These are phyloP conservation scores for Phylloscopus trochilus DNA, from an alignment of 2,113 vertebrate genomes.

Conservation along the genomic window DNA sequence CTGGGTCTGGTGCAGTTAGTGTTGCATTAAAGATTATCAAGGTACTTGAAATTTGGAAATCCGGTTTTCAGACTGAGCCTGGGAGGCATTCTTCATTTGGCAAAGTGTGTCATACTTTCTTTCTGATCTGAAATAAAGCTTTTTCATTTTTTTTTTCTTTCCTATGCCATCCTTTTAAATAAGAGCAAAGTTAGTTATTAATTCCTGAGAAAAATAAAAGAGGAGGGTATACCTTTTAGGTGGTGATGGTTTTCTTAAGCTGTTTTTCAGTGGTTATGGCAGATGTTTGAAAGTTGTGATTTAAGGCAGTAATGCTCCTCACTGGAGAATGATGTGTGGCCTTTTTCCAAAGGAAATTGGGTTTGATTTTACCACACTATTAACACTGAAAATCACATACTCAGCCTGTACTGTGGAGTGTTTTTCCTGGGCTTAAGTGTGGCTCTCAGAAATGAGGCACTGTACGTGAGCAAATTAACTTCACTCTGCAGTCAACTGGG, in stretches of 20 bases:
- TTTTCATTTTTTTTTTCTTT: neutral
- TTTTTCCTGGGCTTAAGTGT: slow-evolving; percentile 23
- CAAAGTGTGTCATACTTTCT: neutral
- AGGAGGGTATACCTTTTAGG: neutral
- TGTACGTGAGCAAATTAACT: neutral
- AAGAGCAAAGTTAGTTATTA: neutral
- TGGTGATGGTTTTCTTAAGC: neutral
- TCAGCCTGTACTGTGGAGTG: neutral
- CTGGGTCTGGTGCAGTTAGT: neutral
- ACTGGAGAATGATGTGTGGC: neutral
- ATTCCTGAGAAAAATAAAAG: neutral
- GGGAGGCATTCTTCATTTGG: neutral
- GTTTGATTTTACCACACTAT: slow-evolving; percentile 21
- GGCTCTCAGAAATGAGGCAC: neutral
- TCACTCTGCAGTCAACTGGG: slow-evolving; percentile 4
- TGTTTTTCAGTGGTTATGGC: neutral
- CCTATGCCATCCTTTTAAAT: neutral
- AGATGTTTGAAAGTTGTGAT: slow-evolving; percentile 13
- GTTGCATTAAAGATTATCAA: neutral
- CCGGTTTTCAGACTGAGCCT: neutral
- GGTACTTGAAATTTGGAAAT: neutral
- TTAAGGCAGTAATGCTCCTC: neutral
- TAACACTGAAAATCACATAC: slow-evolving; percentile 15
- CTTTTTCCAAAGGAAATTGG: slow-evolving; percentile 2
- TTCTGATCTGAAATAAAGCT: neutral